Percentiles rank a stretch among this genome's conserved stretches.
Evolutionary conservation across 2,888 invertebrate species (phyloP).

Genomic region (Drosophila austrosaltans): DNA sequence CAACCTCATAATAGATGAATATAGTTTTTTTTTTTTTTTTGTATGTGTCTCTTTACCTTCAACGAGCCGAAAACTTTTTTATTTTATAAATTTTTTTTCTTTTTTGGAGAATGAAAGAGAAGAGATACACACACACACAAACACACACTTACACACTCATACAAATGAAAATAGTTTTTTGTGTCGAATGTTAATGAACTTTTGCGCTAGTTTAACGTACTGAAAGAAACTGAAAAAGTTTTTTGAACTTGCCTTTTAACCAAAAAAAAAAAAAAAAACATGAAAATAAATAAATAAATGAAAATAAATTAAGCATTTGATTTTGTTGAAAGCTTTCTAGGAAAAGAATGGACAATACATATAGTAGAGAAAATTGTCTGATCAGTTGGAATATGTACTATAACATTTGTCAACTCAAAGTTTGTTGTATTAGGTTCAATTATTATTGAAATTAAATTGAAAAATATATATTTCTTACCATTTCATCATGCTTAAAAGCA

Average conservation of each 20-base stretch:
- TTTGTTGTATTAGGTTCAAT: slow-evolving; percentile 2
- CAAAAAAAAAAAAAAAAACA: slow-evolving; percentile 13
- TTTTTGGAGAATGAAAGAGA: slow-evolving; percentile 28
- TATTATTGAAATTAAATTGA: background rate
- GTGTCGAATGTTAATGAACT: slow-evolving; percentile 81
- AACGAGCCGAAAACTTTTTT: slow-evolving; percentile 36
- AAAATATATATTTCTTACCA: background rate
- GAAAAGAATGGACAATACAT: background rate
- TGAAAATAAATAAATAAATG: background rate
- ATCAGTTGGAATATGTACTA: slow-evolving; percentile 24
- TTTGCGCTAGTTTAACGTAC: slow-evolving; percentile 79
- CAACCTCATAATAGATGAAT: slow-evolving; percentile 58
- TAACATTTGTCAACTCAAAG: background rate
- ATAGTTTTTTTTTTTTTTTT: background rate
- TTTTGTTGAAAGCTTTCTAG: slow-evolving; percentile 20
- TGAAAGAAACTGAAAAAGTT: slow-evolving; percentile 60
- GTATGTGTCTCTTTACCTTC: slow-evolving; percentile 14
- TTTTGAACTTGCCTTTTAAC: slow-evolving; percentile 59
- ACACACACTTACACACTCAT: slow-evolving; percentile 15
- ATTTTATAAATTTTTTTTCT: slow-evolving; percentile 32
- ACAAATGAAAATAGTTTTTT: slow-evolving; percentile 67
- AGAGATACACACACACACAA: slow-evolving; percentile 11
- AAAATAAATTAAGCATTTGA: slow-evolving; percentile 35
- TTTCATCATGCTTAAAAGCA: background rate
- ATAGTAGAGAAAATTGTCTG: slow-evolving; percentile 34